These are phyloP conservation scores for Paralvinella palmiformis DNA, from an alignment of 1,140 invertebrate species.

Conservation along the genomic window DNA sequence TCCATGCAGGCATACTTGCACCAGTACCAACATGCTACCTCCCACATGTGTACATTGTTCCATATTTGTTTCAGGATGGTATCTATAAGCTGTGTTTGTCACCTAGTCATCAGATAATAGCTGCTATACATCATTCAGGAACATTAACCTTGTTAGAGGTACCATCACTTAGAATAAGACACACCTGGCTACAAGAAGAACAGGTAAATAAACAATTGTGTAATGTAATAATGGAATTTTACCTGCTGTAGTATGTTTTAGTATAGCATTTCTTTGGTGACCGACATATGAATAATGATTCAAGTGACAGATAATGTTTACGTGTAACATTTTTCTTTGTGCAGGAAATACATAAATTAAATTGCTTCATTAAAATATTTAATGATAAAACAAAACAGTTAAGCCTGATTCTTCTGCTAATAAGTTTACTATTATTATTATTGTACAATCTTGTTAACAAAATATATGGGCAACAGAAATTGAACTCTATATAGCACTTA, in stretches of 20 bases:
- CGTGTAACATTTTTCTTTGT: too few relatives aligned
- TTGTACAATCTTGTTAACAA: neutral
- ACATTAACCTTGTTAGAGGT: constrained; percentile 66
- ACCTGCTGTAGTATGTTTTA: neutral
- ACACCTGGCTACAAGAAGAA: constrained; percentile 57
- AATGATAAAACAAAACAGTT: too few relatives aligned
- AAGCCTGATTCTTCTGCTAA: too few relatives aligned
- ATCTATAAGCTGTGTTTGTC: constrained; percentile 65
- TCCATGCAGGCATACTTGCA: too few relatives aligned
- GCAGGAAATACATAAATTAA: too few relatives aligned
- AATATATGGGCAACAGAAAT: neutral
- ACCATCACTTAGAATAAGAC: constrained; percentile 56
- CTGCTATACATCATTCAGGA: constrained; percentile 66
- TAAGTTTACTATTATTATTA: too few relatives aligned
- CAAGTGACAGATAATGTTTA: too few relatives aligned
- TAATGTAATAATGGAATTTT: neutral
- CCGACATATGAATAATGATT: too few relatives aligned
- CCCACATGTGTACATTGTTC: too few relatives aligned
- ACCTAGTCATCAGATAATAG: constrained; percentile 56
- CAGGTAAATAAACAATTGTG: constrained; percentile 38
- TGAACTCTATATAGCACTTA: neutral
- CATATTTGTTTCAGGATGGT: constrained; percentile 51
- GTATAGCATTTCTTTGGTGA: too few relatives aligned
- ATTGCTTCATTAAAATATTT: too few relatives aligned
- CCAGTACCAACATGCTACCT: too few relatives aligned